Percentiles rank a stretch among this genome's conserved stretches.
Evolutionary conservation across 2,797 vertebrate species (phyloP).

Genomic region (Lepus oiostolus): DNA sequence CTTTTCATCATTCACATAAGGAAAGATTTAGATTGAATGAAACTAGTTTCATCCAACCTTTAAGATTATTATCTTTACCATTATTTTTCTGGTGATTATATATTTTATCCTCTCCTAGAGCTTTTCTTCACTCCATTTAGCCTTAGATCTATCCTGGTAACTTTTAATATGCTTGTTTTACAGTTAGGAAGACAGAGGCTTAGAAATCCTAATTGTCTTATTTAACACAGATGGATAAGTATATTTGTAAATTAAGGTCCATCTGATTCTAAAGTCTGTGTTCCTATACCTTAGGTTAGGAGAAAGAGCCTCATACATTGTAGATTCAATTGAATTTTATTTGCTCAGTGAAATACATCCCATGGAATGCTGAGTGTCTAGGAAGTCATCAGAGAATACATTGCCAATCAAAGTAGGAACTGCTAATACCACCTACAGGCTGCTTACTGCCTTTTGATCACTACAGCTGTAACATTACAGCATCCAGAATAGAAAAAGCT

Average conservation of each 20-base stretch:
- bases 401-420: not conserved
- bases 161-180: constrained; percentile 14
- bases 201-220: not conserved
- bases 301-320: not conserved
- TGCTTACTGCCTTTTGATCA: not conserved
- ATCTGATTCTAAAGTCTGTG: not conserved
- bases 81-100: not conserved
- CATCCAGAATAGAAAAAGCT: not conserved
- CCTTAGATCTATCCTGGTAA: not conserved
- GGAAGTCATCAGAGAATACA: constrained; percentile 6
- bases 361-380: not conserved
- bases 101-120: not conserved
- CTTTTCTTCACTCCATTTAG: not conserved
- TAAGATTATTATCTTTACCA: not conserved
- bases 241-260: not conserved
- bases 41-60: not conserved
- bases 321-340: not conserved
- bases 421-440: not conserved
- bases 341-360: not conserved
- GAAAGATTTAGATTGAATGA: not conserved
- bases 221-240: not conserved
- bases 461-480: not conserved
- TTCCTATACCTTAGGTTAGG: not conserved
- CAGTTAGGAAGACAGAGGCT: not conserved
- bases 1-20: not conserved